Evolutionary conservation across 2,113 vertebrate species (phyloP).

Genomic region (Zosterops hypoxanthus): DNA sequence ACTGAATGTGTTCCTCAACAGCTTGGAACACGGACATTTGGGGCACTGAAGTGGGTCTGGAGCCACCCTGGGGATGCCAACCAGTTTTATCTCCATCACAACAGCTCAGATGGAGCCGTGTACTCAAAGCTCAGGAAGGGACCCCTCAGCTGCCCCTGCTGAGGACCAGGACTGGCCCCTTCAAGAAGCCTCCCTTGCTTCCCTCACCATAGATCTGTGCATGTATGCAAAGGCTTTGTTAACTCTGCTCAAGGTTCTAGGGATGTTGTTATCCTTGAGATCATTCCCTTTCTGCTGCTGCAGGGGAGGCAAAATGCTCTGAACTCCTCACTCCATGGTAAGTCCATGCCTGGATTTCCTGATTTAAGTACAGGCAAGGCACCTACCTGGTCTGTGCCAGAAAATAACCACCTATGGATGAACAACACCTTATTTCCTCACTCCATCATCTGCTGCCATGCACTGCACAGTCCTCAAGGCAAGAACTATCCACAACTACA

Average conservation of each 20-base stretch:
- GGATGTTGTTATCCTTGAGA: neutral
- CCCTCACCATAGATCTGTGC: rapidly evolving
- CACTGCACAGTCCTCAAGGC: neutral
- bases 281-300: neutral
- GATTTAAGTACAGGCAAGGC: neutral
- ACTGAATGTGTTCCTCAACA: neutral
- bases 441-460: neutral
- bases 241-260: neutral
- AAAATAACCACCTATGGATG: neutral
- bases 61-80: neutral
- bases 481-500: neutral
- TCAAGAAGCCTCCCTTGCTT: neutral
- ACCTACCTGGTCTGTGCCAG: neutral
- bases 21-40: neutral
- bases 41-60: neutral
- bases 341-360: neutral
- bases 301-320: neutral
- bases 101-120: neutral
- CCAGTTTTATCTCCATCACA: rapidly evolving
- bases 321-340: neutral
- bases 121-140: neutral
- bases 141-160: neutral
- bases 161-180: neutral
- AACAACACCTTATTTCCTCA: rapidly evolving
- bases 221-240: neutral